Base-by-base conservation (phyloP, 2,888 invertebrate genomes). In the Allygus modestus region DNA sequence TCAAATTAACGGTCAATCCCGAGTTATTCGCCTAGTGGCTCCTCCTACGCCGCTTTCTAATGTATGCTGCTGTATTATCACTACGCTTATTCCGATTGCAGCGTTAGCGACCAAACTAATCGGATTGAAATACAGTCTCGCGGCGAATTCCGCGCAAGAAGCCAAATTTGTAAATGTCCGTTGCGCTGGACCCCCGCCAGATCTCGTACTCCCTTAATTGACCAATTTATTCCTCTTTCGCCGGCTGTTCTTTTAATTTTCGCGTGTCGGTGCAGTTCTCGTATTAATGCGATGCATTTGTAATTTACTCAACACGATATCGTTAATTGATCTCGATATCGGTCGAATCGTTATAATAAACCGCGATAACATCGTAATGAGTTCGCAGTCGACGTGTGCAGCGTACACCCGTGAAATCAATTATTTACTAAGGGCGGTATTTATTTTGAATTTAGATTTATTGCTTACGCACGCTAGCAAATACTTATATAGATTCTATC, bases 141-240 rank as follows among this genome's bases (percentile, higher is more conserved):
- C 37, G 37, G 37, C 37, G 37, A 9, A 37, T 2, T 12, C 23
- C 20, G 58, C 58, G 20, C 58, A 7, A 23, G 31, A 61, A 69
- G 11, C 69, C 69, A 17, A 69, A 69, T 69, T 69, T 69, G 69
- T 69, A 69, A 69, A 69, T 17, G 69, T 69, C 69, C 33, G 33
- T n/a, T n/a, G 61, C 5, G 31, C 17, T 69, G 69, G 69, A 33
- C 17, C 26, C 11, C 1, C 9, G 69, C 69, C 69, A 69, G 33
- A 7, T 17, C 33, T 31, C n/a, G 69, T 69, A 31, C n/a, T 23
- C 7, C 69, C 69, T 1, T 69, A 69, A 69, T 69, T 69, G 69
- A 69, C 69, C 69, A 69, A 69, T 69, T 33, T 33, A 69, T 69
- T 69, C 69, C 33, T 61, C 61, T 61, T 23, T 61, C 61, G 26